phyloP scores from a whole-genome alignment of 2,113 vertebrate genomes.

The Phrynosoma blainvillii region DNA sequence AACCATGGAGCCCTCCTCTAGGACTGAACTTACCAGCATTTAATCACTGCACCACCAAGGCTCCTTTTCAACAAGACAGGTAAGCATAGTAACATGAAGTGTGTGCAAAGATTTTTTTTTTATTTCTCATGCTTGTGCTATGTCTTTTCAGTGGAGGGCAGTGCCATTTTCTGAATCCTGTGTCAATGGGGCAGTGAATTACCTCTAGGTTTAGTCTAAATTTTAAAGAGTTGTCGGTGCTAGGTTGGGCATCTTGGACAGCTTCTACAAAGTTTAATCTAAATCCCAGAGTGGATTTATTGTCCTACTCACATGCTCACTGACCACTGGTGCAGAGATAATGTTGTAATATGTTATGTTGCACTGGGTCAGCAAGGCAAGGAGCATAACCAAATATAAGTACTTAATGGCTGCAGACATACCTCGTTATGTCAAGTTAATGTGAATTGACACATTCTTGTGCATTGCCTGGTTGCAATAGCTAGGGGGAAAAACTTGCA shows the following conservation, averaged over 20 bases:
- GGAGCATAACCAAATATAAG: background rate
- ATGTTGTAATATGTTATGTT: background rate
- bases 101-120: background rate
- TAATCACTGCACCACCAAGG: too few species aligned
- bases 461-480: background rate
- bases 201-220: too few species aligned
- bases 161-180: too few species aligned
- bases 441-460: background rate
- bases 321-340: background rate
- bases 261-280: too few species aligned
- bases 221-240: too few species aligned
- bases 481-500: background rate
- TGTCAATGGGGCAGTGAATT: too few species aligned
- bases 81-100: background rate
- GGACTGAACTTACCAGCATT: too few species aligned
- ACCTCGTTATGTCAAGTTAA: background rate
- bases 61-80: background rate
- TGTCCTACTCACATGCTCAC: too few species aligned
- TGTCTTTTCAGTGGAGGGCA: background rate
- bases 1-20: too few species aligned
- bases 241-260: too few species aligned
- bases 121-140: background rate
- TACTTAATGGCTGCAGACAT: background rate
- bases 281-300: too few species aligned
- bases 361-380: background rate